Evolutionary conservation across 2,797 vertebrate species (phyloP).

Genomic region (Discoglossus pictus): DNA sequence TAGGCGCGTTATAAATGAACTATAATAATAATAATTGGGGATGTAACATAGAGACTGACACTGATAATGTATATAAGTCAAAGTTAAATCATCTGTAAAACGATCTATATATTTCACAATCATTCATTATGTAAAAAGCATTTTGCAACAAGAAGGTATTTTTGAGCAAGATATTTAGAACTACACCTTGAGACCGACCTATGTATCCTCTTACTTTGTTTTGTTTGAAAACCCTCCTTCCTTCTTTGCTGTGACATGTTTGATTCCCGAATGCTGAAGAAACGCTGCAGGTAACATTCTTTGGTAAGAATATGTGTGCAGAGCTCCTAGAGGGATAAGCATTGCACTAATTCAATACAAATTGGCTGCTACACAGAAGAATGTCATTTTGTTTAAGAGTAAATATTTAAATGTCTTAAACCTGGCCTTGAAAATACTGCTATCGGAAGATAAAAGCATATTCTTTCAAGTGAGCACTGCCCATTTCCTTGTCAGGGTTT

Average conservation of each 20-base stretch:
- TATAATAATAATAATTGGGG: no score
- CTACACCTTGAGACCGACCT: slow-evolving; percentile 4
- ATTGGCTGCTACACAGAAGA: slow-evolving; percentile 62
- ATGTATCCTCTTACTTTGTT: slow-evolving; percentile 29
- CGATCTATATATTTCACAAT: no score
- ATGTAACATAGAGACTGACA: no score
- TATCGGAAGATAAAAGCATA: slow-evolving; percentile 28
- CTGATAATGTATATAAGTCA: no score
- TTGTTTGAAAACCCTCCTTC: slow-evolving; percentile 16
- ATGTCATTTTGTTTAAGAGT: slow-evolving; percentile 59
- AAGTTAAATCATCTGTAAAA: no score
- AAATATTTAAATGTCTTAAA: slow-evolving; percentile 57
- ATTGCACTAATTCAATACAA: slow-evolving; percentile 65
- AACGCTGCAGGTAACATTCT: slow-evolving; percentile 46
- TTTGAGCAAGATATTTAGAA: neutral
- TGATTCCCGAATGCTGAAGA: slow-evolving; percentile 1
- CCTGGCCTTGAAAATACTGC: slow-evolving; percentile 26
- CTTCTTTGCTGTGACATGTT: slow-evolving; percentile 52
- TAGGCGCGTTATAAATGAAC: no score
- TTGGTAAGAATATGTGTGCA: slow-evolving; percentile 35
- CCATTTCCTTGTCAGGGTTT: no score
- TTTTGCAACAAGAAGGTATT: neutral
- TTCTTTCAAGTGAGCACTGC: slow-evolving; percentile 1
- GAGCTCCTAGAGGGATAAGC: slow-evolving; percentile 25
- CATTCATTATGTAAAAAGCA: no score